These are phyloP conservation scores for Remorina albescens DNA, from an alignment of 2,797 vertebrate species.

Conservation along the genomic window DNA sequence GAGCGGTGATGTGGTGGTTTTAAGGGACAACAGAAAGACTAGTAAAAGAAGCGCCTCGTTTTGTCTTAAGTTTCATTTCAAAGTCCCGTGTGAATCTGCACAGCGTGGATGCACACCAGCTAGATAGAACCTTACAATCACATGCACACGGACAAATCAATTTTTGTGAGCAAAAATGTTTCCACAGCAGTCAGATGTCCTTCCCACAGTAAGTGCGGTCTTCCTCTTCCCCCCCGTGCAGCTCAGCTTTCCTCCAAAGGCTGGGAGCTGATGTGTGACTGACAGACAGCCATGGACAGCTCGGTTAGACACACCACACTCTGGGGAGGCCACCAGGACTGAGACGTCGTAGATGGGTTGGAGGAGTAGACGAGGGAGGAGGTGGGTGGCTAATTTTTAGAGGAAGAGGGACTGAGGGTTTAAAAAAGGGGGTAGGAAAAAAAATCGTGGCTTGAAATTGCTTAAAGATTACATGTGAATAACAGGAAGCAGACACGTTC, in stretches of 20 bases:
- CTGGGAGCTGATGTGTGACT: constrained; percentile 76
- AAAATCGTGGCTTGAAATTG: not conserved
- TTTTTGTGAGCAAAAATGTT: constrained; percentile 15
- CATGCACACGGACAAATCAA: not conserved
- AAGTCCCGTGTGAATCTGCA: not conserved
- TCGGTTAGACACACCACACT: constrained; percentile 76
- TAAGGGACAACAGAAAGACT: constrained; percentile 16
- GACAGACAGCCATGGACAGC: constrained; percentile 80
- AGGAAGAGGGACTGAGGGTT: not conserved
- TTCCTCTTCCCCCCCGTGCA: constrained; percentile 29
- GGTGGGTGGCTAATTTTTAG: constrained; percentile 45
- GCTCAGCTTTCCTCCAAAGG: constrained; percentile 58
- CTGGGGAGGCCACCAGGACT: constrained; percentile 68
- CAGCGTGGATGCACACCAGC: not conserved
- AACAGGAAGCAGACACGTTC: constrained; percentile 16
- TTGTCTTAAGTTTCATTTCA: not conserved
- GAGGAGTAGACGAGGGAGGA: constrained; percentile 26
- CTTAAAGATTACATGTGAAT: not conserved
- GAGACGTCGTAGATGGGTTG: constrained; percentile 36
- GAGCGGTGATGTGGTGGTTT: constrained; percentile 28
- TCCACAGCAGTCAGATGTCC: constrained; percentile 27
- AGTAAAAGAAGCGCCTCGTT: constrained; percentile 23
- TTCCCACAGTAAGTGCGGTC: constrained; percentile 25
- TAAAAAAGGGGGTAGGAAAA: constrained; percentile 13
- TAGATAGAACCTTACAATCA: not conserved